These are phyloP conservation scores for Micromys minutus DNA, from an alignment of 2,113 vertebrate genomes.

Conservation along the genomic window DNA sequence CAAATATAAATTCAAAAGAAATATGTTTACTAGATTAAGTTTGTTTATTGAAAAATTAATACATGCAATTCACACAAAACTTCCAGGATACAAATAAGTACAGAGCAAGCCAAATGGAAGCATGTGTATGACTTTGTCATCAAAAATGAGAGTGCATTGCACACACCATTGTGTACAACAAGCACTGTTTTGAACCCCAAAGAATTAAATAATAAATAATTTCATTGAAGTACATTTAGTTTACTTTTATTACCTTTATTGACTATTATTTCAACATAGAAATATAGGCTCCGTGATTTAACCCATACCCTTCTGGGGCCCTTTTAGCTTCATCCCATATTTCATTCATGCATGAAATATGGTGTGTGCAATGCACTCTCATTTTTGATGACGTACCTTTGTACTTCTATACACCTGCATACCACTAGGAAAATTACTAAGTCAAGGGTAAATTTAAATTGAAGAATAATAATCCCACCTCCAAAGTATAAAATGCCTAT, in stretches of 20 bases:
- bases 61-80: constrained; percentile 28
- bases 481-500: background rate
- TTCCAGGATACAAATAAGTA: constrained; percentile 24
- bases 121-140: background rate
- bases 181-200: constrained; percentile 8
- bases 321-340: background rate
- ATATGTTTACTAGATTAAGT: constrained; percentile 46
- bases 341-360: constrained; percentile 30
- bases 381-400: background rate
- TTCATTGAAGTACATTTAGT: background rate
- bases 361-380: too few species aligned
- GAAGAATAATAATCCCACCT: background rate
- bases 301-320: background rate
- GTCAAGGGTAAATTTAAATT: background rate
- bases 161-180: background rate
- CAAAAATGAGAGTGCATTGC: background rate
- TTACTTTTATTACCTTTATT: constrained; percentile 49
- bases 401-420: background rate
- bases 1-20: background rate
- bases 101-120: constrained; percentile 13
- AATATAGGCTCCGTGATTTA: constrained; percentile 15
- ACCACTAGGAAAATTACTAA: background rate
- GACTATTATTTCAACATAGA: background rate
- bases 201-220: constrained; percentile 44
- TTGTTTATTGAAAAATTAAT: constrained; percentile 71